Evolutionary conservation across 1,140 invertebrate genomes (phyloP), one percentile per base, ranked within the genome.

Genomic region (Caerostris extrusa): DNA sequence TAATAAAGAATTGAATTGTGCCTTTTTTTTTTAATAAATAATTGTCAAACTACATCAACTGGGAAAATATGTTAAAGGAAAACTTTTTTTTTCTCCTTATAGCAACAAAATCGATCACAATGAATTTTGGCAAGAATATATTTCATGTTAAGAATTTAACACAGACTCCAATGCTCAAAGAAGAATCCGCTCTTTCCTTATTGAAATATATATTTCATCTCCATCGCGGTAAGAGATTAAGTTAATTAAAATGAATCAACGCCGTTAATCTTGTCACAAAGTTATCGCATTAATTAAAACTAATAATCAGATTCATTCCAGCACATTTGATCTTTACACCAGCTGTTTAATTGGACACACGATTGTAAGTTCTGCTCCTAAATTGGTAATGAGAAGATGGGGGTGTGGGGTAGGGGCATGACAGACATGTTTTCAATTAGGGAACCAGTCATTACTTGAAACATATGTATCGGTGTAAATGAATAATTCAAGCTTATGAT

Each of bases 271-370:
- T 93, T 93, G 91, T 93, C 91, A 87, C 64, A 93, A 93, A 93
- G 91, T 93, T 93, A 93, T 93, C 82, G 83, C 91, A 87, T 93
- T 93, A 93, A 93, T 93, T 93, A 93, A 86, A 93, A 93, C 91
- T 87, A 93, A 93, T 93, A 93, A 93, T 93, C 82, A 67, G 82
- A 71, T 93, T 71, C 61, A 93, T 93, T 93, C 83, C 83, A 55
- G 19, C 50, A 77, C 82, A 93, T 87, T 93, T 93, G 91, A 87
- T 87, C 83, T 85, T 93, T 71, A 53, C 82, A 85, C 83, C 61
- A 67, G 34, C 82, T 93, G 82, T 93, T 93, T 87, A 93, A 86
- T 93, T 87, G 83, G 87, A 93, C 53, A 17, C 53, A 50, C 82
- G 82, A 93, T 87, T 87, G 83, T 87, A 86, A 86, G 82, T 93